Conservation (phyloP, 1,140 invertebrate species). For the Brachionus asplanchnoidis region DNA sequence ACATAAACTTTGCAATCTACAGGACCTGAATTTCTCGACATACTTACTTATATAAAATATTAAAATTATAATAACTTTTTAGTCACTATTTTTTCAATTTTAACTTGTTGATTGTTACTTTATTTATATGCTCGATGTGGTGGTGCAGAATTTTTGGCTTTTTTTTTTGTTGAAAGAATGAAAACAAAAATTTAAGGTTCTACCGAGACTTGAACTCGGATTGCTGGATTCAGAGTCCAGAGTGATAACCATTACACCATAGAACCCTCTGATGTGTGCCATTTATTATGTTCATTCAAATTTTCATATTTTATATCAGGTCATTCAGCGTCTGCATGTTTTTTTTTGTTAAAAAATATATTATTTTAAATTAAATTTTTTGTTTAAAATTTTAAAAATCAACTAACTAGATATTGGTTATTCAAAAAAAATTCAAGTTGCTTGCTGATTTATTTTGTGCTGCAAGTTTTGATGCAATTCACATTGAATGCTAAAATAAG, state of each 20-base stretch:
- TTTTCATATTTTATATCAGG: neutral
- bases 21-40: conserved; percentile 29
- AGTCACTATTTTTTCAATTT: neutral
- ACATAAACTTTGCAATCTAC: conserved; percentile 90
- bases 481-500: no score
- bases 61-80: neutral
- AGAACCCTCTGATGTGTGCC: neutral
- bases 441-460: no score
- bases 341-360: no score
- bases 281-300: neutral
- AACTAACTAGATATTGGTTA: no score
- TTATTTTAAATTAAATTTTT: neutral
- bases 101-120: neutral
- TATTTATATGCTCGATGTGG: neutral
- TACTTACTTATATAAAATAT: neutral
- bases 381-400: neutral
- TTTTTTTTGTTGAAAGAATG: neutral
- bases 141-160: conserved; percentile 6
- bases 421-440: no score
- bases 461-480: no score
- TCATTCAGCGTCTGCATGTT: no score
- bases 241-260: conserved; percentile 33
- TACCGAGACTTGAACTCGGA: conserved; percentile 31
- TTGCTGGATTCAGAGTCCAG: conserved; percentile 34
- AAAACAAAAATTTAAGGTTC: neutral